Percentiles rank a stretch among this genome's conserved stretches.
phyloP scores from a whole-genome alignment of 64 coral and sea anemone genomes.

The Catalaphyllia jardinei region DNA sequence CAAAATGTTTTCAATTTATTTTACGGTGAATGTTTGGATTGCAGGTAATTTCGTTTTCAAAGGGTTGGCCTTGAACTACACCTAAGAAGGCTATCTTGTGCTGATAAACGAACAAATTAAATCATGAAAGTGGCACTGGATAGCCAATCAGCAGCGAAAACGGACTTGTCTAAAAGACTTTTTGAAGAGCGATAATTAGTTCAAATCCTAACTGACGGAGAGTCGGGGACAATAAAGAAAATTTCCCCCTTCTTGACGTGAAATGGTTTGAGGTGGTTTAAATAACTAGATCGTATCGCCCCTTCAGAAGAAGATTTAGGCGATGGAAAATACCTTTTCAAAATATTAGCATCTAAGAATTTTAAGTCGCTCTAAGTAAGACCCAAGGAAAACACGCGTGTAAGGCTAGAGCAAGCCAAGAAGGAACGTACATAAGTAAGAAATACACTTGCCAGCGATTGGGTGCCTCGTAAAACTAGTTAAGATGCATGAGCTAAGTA shows the following conservation, averaged over 20 bases:
- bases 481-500: too few species aligned
- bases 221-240: conserved; percentile 10
- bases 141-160: not conserved
- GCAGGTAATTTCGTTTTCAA: not conserved
- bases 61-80: not conserved
- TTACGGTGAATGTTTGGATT: not conserved
- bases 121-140: not conserved
- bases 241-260: not conserved
- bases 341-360: conserved; percentile 22
- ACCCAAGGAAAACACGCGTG: not conserved
- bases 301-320: conserved; percentile 2
- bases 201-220: conserved; percentile 5
- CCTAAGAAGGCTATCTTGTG: not conserved
- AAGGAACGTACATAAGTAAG: not conserved
- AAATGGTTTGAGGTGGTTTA: not conserved
- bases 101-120: not conserved
- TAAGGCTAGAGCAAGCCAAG: not conserved
- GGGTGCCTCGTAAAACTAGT: too few species aligned
- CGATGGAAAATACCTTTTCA: conserved; percentile 1
- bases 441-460: too few species aligned
- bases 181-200: not conserved
- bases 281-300: conserved; percentile 18
- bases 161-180: not conserved
- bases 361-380: conserved; percentile 8
- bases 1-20: not conserved